phyloP scores from a whole-genome alignment of 2,888 invertebrate genomes.

The Yponomeuta evonymella region DNA sequence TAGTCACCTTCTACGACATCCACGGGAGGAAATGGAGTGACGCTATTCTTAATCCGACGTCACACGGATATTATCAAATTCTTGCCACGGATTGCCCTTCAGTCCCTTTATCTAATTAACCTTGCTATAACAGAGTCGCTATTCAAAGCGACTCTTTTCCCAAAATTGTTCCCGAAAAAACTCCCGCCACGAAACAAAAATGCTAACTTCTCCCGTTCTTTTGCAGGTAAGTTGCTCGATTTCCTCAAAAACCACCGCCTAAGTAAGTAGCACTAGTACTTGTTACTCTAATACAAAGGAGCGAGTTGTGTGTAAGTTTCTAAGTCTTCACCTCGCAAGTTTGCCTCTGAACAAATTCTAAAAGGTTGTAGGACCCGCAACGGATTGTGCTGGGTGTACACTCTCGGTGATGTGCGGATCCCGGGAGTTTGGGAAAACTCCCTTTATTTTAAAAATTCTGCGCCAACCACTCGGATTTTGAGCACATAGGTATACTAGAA shows the following conservation, averaged over 20 bases:
- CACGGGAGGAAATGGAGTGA: too few species aligned
- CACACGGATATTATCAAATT: too few species aligned
- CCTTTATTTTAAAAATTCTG: too few species aligned
- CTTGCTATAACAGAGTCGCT: too few species aligned
- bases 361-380: not conserved
- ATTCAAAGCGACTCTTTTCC: too few species aligned
- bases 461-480: too few species aligned
- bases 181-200: not conserved
- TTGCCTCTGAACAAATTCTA: not conserved
- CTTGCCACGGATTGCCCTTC: too few species aligned
- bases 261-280: not conserved
- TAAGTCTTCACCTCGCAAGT: constrained; percentile 1
- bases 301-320: constrained; percentile 1
- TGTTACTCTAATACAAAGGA: not conserved
- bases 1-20: too few species aligned
- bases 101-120: too few species aligned
- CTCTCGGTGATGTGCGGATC: not conserved
- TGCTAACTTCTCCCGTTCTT: not conserved
- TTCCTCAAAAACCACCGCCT: not conserved
- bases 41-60: too few species aligned
- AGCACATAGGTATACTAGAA: too few species aligned
- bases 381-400: not conserved
- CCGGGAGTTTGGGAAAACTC: too few species aligned
- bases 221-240: not conserved
- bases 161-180: not conserved